A percentile compares a stretch with the other conserved stretches of the same genome.
Conservation (phyloP, 1,140 invertebrate genomes). For the Drosophila ananassae region DNA sequence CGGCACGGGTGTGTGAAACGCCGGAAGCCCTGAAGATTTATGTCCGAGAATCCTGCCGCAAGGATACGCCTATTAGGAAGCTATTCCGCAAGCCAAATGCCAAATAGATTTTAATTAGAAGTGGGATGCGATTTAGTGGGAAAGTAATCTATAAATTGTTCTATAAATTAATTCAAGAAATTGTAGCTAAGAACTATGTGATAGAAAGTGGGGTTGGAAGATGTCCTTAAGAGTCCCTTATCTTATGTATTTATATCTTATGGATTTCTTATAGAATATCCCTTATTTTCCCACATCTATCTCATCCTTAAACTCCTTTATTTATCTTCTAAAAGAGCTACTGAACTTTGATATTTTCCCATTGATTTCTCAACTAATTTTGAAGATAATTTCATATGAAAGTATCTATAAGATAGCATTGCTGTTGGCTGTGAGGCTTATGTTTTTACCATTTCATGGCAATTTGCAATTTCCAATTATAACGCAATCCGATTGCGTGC, state of each 20-base stretch:
- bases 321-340: background rate
- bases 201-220: too few relatives aligned
- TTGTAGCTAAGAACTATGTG: too few relatives aligned
- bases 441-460: slow-evolving; percentile 44
- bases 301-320: too few relatives aligned
- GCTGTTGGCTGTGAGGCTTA: slow-evolving; percentile 1
- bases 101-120: background rate
- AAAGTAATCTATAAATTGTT: too few relatives aligned
- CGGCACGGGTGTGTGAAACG: slow-evolving; percentile 24
- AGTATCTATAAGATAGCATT: background rate
- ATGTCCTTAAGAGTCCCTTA: too few relatives aligned
- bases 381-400: background rate
- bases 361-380: background rate
- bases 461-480: slow-evolving; percentile 80
- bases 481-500: slow-evolving; percentile 76
- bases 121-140: background rate
- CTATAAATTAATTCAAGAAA: too few relatives aligned
- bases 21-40: slow-evolving; percentile 37
- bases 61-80: slow-evolving; percentile 2
- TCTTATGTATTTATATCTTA: too few relatives aligned
- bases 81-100: background rate
- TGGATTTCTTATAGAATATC: too few relatives aligned
- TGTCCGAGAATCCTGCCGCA: background rate
- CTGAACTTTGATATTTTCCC: background rate
- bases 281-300: too few relatives aligned